Percentiles rank a stretch among this genome's conserved stretches.
Conservation (phyloP, 2,797 vertebrate species). For the Remorina albescens region DNA sequence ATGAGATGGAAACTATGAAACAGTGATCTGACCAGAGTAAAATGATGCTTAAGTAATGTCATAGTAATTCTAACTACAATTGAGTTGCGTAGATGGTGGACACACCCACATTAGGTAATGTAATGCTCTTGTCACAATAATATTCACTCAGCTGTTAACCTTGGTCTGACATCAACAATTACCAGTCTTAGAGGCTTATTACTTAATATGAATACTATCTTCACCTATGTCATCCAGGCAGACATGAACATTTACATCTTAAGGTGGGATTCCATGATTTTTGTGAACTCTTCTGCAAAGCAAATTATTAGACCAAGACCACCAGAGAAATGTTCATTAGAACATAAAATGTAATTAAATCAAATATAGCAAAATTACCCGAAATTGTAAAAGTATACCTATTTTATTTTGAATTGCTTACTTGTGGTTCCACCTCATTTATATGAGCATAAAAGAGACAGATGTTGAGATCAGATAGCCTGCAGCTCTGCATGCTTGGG, state of each 20-base stretch:
- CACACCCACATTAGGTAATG: slow-evolving; percentile 49
- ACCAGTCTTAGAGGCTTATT: slow-evolving; percentile 18
- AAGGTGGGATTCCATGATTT: neutral
- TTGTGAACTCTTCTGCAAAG: neutral
- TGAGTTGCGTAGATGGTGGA: neutral
- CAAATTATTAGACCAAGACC: slow-evolving; percentile 9
- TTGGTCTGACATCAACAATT: neutral
- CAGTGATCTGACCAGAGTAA: slow-evolving; percentile 21
- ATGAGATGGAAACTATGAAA: slow-evolving; percentile 21
- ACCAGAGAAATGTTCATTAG: slow-evolving; percentile 10
- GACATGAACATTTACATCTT: neutral
- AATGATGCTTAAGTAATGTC: slow-evolving; percentile 18
- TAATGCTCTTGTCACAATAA: neutral
- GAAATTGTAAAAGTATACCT: slow-evolving; percentile 2
- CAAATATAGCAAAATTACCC: slow-evolving; percentile 16
- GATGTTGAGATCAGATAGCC: slow-evolving; percentile 50
- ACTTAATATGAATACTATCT: slow-evolving; percentile 24
- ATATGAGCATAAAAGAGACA: slow-evolving; percentile 24
- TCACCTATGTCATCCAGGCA: slow-evolving; percentile 1
- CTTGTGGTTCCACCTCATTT: slow-evolving; percentile 18
- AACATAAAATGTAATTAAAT: slow-evolving; percentile 8
- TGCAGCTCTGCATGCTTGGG: slow-evolving; percentile 49
- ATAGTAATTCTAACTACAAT: slow-evolving; percentile 15
- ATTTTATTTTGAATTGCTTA: slow-evolving; percentile 14
- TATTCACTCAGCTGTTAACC: slow-evolving; percentile 27